Conservation (phyloP, 2,113 vertebrate species). For the Motacilla alba region DNA sequence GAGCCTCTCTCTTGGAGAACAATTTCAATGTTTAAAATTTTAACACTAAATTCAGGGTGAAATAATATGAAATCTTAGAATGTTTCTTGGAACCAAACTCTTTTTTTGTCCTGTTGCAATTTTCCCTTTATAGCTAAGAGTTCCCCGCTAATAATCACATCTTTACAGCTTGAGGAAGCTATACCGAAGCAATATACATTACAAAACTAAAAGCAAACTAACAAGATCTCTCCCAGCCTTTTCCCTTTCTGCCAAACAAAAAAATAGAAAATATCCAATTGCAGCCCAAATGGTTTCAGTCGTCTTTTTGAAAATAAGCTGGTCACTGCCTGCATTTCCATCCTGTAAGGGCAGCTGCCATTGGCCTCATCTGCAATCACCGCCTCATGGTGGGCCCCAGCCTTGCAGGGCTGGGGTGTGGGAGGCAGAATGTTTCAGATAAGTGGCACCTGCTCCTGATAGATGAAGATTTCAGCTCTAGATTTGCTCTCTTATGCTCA, state of each 20-base stretch:
- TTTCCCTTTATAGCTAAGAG: neutral
- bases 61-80: neutral
- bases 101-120: neutral
- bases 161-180: neutral
- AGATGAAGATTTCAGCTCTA: neutral
- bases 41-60: neutral
- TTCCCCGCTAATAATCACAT: neutral
- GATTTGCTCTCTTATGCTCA: neutral
- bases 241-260: neutral
- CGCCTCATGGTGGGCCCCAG: fast-evolving
- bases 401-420: neutral
- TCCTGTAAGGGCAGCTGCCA: neutral
- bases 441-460: neutral
- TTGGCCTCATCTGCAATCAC: neutral
- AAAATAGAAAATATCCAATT: neutral
- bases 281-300: neutral
- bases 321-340: neutral
- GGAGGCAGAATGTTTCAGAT: neutral
- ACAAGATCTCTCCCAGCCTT: neutral
- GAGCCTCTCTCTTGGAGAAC: neutral
- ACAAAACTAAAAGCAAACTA: neutral
- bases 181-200: neutral
- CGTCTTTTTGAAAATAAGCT: neutral
- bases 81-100: neutral
- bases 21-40: neutral